These are phyloP conservation scores for Dascillus cervinus DNA, from an alignment of 2,888 invertebrate genomes.

Conservation along the genomic window DNA sequence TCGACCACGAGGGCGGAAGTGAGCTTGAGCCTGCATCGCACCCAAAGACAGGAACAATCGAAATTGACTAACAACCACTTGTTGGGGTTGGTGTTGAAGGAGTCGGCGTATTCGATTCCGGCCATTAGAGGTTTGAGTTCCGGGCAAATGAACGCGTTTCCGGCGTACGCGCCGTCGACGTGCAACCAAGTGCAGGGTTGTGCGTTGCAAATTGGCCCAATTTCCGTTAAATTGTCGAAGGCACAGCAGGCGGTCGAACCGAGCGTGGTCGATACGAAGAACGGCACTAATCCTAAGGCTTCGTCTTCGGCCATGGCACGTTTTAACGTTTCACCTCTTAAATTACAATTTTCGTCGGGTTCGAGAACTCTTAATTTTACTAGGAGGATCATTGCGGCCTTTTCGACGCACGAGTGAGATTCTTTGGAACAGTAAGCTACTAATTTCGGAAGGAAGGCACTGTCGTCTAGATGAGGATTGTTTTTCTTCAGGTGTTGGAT, in stretches of 20 bases:
- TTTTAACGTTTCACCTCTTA: conserved; percentile 55
- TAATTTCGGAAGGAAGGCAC: conserved; percentile 64
- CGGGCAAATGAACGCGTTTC: conserved; percentile 78
- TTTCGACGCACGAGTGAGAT: conserved; percentile 71
- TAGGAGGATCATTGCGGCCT: conserved; percentile 70
- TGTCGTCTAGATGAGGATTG: conserved; percentile 50
- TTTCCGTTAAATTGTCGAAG: conserved; percentile 72
- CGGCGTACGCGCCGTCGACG: conserved; percentile 83
- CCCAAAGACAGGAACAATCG: conserved; percentile 83
- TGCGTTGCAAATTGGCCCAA: conserved; percentile 62
- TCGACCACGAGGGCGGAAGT: conserved; percentile 81
- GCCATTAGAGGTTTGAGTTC: conserved; percentile 62
- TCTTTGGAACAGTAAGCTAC: conserved; percentile 70
- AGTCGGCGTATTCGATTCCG: conserved; percentile 69
- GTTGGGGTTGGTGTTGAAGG: conserved; percentile 83
- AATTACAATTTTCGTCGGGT: conserved; percentile 58
- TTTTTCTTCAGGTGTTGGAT: conserved; percentile 57
- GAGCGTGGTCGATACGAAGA: conserved; percentile 74
- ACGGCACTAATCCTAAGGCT: conserved; percentile 67
- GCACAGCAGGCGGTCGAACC: conserved; percentile 80
- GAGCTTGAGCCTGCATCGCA: conserved; percentile 63
- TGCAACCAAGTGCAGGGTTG: conserved; percentile 72
- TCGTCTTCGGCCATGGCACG: conserved; percentile 65
- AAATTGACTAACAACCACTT: conserved; percentile 82
- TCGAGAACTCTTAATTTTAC: conserved; percentile 65